Conservation (phyloP, 1,140 invertebrate species). For the Grapholita molesta region DNA sequence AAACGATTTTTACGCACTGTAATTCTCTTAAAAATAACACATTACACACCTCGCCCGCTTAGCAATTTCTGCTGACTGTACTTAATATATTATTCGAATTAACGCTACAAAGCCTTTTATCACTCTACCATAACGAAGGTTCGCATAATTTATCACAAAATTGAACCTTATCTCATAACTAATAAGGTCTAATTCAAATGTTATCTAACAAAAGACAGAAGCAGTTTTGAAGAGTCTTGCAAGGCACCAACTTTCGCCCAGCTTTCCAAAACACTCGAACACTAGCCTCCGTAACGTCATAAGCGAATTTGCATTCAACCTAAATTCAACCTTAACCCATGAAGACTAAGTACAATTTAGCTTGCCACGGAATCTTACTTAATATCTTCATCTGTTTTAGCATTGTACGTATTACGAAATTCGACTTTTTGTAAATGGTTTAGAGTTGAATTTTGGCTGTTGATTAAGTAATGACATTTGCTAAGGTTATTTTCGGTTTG, state of each 20-base stretch:
- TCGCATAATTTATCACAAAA: neutral
- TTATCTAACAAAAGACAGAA: neutral
- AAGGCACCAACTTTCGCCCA: slow-evolving; percentile 12
- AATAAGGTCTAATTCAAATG: neutral
- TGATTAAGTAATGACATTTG: neutral
- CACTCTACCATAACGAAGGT: neutral
- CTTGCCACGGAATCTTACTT: neutral
- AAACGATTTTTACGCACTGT: too few relatives aligned
- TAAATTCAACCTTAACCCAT: neutral
- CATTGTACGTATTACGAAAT: neutral
- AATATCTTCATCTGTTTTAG: neutral
- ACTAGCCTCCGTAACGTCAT: neutral
- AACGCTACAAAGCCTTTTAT: neutral
- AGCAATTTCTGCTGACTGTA: neutral
- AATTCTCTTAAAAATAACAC: too few relatives aligned
- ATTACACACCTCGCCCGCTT: too few relatives aligned
- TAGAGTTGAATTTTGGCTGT: neutral
- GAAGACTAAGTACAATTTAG: neutral
- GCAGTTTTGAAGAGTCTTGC: neutral
- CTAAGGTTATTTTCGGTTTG: slow-evolving; percentile 1
- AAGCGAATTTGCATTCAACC: neutral
- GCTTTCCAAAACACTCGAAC: slow-evolving; percentile 6
- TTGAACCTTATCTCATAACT: neutral
- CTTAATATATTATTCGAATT: neutral
- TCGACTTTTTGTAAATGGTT: neutral